These are phyloP conservation scores for Crocidura indochinensis DNA, from an alignment of 2,797 vertebrate species.

Conservation along the genomic window DNA sequence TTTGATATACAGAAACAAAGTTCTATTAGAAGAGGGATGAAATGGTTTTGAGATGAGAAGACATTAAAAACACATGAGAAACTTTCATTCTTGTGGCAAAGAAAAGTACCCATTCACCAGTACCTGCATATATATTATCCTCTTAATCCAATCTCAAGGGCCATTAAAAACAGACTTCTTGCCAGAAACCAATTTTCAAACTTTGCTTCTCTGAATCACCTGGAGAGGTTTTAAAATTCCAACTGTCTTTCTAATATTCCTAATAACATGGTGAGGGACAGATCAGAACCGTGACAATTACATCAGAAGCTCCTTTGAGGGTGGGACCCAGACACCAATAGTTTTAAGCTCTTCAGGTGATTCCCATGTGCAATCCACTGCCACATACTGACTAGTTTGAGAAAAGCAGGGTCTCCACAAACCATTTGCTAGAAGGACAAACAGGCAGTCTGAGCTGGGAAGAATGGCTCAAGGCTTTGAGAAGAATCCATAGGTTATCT, in stretches of 20 bases:
- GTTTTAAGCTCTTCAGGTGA: too few relatives aligned
- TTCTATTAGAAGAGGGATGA: neutral
- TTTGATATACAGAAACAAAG: conserved; percentile 59
- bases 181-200: neutral
- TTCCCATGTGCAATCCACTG: too few relatives aligned
- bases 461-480: conserved; percentile 59
- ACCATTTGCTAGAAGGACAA: neutral
- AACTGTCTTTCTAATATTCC: too few relatives aligned
- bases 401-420: neutral
- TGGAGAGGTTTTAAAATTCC: too few relatives aligned
- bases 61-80: conserved; percentile 36
- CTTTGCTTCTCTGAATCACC: too few relatives aligned
- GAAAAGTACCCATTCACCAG: neutral
- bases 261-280: too few relatives aligned
- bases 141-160: conserved; percentile 37
- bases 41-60: conserved; percentile 27
- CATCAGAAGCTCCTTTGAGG: too few relatives aligned
- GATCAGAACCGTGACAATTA: too few relatives aligned
- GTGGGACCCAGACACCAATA: too few relatives aligned
- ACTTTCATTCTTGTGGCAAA: conserved; percentile 59
- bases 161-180: neutral
- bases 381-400: neutral
- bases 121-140: neutral
- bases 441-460: neutral
- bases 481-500: conserved; percentile 62